A percentile compares a stretch with the other conserved stretches of the same genome.
Conservation (phyloP, 1,140 invertebrate species). For the Penaeus japonicus region DNA sequence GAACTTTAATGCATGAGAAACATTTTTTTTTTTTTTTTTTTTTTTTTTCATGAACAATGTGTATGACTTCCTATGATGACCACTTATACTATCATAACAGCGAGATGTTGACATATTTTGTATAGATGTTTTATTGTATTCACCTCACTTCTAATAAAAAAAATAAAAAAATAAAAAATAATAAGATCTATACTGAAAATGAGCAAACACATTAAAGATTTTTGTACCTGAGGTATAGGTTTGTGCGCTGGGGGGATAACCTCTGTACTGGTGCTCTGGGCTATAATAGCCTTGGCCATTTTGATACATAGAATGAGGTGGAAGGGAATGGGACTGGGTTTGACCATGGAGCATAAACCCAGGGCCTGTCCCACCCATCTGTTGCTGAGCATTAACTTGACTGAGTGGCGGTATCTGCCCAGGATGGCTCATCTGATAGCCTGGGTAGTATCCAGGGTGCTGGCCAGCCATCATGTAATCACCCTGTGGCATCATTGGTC, state of each 20-base stretch:
- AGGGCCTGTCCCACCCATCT: neutral
- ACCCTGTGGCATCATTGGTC: constrained; percentile 52
- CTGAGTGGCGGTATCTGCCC: constrained; percentile 9
- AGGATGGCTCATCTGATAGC: constrained; percentile 50
- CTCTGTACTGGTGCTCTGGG: constrained; percentile 53
- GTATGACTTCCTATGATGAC: too few relatives aligned
- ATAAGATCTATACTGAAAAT: neutral
- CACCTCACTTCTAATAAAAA: too few relatives aligned
- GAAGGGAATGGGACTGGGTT: constrained; percentile 52
- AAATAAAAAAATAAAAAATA: neutral
- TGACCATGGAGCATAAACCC: constrained; percentile 59
- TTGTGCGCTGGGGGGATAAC: constrained; percentile 47
- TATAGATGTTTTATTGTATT: too few relatives aligned
- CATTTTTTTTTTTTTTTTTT: neutral
- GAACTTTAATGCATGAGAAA: neutral
- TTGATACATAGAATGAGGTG: constrained; percentile 50
- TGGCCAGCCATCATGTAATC: constrained; percentile 53
- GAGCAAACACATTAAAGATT: neutral
- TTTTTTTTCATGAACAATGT: neutral
- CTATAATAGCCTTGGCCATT: constrained; percentile 55
- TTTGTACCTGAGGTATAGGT: constrained; percentile 40
- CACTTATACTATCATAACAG: too few relatives aligned
- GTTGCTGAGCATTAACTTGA: neutral
- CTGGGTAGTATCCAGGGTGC: constrained; percentile 38
- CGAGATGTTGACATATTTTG: neutral